These are phyloP conservation scores for Esox lucius DNA, from an alignment of 2,797 vertebrate species.

Conservation along the genomic window DNA sequence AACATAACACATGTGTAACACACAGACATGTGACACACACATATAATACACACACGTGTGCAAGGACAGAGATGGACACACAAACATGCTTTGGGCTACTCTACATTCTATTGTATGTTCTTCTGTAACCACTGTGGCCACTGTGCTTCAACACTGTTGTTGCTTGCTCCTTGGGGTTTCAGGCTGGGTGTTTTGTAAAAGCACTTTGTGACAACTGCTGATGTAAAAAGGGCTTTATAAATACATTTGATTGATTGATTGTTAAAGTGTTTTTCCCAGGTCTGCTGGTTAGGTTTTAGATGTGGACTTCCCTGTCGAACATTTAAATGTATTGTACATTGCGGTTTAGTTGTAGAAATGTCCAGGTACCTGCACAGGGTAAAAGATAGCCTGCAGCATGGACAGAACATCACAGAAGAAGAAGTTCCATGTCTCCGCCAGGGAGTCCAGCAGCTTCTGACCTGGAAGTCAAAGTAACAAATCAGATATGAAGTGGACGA, in stretches of 20 bases:
- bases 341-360: background rate
- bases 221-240: no score
- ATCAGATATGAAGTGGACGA: background rate
- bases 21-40: background rate
- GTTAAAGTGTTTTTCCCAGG: no score
- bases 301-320: background rate
- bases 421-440: conserved; percentile 90
- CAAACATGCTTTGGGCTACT: background rate
- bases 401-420: conserved; percentile 88
- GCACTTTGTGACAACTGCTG: no score
- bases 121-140: background rate
- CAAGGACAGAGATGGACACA: background rate
- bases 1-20: background rate
- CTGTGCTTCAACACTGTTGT: no score
- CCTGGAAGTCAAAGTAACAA: conserved; percentile 59
- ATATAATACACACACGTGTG: background rate
- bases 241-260: no score
- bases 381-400: conserved; percentile 87
- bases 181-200: no score
- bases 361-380: conserved; percentile 79
- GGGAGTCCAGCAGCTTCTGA: conserved; percentile 86
- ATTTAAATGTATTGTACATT: background rate
- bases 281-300: background rate
- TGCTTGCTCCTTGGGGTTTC: no score
- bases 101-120: background rate